phyloP scores from a whole-genome alignment of 1,140 invertebrate species.

The Apis florea region DNA sequence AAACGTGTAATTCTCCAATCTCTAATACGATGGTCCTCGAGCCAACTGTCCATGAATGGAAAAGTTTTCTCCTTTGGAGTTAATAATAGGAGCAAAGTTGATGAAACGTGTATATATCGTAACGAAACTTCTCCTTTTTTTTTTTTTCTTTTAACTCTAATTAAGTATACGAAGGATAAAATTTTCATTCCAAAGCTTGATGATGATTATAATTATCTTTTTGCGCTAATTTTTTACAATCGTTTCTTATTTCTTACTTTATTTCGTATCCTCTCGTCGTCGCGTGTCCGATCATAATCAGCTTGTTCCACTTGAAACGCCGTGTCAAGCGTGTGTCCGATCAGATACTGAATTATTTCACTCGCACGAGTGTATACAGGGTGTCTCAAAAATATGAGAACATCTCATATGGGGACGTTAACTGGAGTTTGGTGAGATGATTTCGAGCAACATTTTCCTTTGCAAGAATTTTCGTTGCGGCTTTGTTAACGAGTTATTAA shows the following conservation, averaged over 20 bases:
- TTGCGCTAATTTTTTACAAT: too few relatives aligned
- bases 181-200: not conserved
- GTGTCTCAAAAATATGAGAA: too few relatives aligned
- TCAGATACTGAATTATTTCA: slow-evolving; percentile 1
- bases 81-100: not conserved
- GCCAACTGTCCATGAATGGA: too few relatives aligned
- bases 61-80: too few relatives aligned
- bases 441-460: too few relatives aligned
- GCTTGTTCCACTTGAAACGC: not conserved
- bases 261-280: not conserved
- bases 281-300: not conserved
- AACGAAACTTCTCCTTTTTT: not conserved
- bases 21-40: too few relatives aligned
- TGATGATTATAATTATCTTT: not conserved
- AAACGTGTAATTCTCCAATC: too few relatives aligned
- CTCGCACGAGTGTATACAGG: not conserved
- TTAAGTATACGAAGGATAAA: not conserved
- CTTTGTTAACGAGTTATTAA: too few relatives aligned
- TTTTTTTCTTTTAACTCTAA: not conserved
- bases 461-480: too few relatives aligned
- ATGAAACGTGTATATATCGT: not conserved
- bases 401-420: too few relatives aligned
- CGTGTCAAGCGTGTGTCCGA: not conserved
- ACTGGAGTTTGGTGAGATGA: too few relatives aligned
- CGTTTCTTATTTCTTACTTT: not conserved